A percentile compares a stretch with the other conserved stretches of the same genome.
Evolutionary conservation across 2,888 invertebrate genomes (phyloP).

Genomic region (Cordilura impudica): DNA sequence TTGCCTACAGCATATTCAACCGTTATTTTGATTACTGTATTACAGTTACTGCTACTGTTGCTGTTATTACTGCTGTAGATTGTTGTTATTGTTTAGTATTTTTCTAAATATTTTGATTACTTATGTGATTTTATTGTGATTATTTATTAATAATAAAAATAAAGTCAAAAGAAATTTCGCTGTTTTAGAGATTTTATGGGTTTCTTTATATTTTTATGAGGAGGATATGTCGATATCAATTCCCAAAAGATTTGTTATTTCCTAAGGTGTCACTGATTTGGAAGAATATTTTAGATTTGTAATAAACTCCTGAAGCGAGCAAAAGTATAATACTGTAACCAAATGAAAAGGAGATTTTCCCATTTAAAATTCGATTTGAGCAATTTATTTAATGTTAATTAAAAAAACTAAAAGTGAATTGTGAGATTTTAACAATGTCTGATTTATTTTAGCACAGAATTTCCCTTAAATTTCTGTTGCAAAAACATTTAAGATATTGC

Average conservation of each 20-base stretch:
- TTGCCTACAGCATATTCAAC: conserved; percentile 46
- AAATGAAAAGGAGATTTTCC: too few relatives aligned
- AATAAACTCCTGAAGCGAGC: too few relatives aligned
- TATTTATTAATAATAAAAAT: conserved; percentile 70
- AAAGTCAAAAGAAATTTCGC: background rate
- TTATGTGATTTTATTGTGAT: conserved; percentile 70
- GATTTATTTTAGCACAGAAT: too few relatives aligned
- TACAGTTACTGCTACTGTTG: conserved; percentile 2
- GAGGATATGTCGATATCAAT: conserved; percentile 1
- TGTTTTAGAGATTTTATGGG: background rate
- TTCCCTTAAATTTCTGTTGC: too few relatives aligned
- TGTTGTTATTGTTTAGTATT: conserved; percentile 19
- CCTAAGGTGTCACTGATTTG: conserved; percentile 10
- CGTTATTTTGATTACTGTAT: conserved; percentile 21
- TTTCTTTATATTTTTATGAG: conserved; percentile 4
- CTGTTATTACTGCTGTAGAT: conserved; percentile 15
- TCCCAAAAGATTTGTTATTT: conserved; percentile 28
- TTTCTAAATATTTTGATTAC: conserved; percentile 67
- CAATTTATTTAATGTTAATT: too few relatives aligned
- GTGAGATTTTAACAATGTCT: too few relatives aligned
- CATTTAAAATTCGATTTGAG: too few relatives aligned
- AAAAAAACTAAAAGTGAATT: too few relatives aligned
- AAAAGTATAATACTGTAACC: too few relatives aligned
- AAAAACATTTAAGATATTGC: too few relatives aligned
- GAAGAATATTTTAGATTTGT: too few relatives aligned